Percentiles rank a stretch among this genome's conserved stretches.
phyloP scores from a whole-genome alignment of 2,113 vertebrate genomes.

The Thalassarche chlororhynchos region DNA sequence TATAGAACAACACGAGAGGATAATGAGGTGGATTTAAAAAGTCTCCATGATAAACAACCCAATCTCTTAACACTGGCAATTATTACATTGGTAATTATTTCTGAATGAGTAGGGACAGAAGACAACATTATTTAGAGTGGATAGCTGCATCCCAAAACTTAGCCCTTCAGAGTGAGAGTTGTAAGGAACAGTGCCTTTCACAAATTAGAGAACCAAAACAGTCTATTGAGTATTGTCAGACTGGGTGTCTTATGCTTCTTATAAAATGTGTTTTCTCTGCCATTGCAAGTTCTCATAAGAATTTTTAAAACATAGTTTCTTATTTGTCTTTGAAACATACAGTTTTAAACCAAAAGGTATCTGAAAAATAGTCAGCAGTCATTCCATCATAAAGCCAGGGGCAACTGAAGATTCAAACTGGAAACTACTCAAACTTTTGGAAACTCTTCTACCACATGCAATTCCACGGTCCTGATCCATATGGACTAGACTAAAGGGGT shows the following conservation, averaged over 20 bases:
- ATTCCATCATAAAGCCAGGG: background rate
- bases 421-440: background rate
- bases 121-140: background rate
- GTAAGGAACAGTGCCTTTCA: background rate
- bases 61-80: background rate
- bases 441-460: background rate
- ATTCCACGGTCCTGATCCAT: background rate
- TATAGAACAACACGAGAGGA: background rate
- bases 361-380: background rate
- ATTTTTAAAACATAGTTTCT: background rate
- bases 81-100: background rate
- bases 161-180: background rate
- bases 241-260: background rate
- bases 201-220: background rate
- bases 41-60: background rate
- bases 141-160: background rate
- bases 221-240: background rate
- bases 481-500: background rate
- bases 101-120: background rate
- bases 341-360: background rate
- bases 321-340: background rate
- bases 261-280: background rate
- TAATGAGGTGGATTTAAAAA: background rate
- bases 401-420: background rate
- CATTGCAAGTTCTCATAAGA: background rate